Conservation (phyloP, 1,140 invertebrate species). For the Bombus polaris region DNA sequence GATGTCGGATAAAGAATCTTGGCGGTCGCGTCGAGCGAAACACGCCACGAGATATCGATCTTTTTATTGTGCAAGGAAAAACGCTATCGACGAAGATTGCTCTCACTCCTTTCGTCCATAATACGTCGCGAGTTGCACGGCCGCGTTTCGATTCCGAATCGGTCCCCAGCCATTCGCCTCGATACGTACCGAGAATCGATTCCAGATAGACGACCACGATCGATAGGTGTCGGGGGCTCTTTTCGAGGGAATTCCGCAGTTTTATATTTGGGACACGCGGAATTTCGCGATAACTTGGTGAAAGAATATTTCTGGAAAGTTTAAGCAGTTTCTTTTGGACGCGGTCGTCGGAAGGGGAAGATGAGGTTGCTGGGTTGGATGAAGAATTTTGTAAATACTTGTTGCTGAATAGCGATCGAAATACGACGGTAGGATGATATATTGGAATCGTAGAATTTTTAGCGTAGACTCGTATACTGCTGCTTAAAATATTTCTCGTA, state of each 20-base stretch:
- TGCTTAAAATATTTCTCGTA: not conserved
- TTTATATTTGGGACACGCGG: not conserved
- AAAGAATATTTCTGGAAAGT: not conserved
- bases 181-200: conserved; percentile 28
- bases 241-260: not conserved
- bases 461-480: not conserved
- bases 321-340: not conserved
- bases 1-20: conserved; percentile 68
- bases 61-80: conserved; percentile 37
- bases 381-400: too few relatives aligned
- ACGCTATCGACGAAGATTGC: conserved; percentile 42
- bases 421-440: not conserved
- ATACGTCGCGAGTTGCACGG: conserved; percentile 35
- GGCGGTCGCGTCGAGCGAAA: conserved; percentile 56
- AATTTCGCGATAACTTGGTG: not conserved
- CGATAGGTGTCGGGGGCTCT: conserved; percentile 7
- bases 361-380: fast-evolving
- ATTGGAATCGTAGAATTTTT: not conserved
- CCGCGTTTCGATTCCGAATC: conserved; percentile 32
- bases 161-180: not conserved
- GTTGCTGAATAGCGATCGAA: too few relatives aligned
- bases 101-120: conserved; percentile 45
- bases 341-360: too few relatives aligned
- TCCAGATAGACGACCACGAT: conserved; percentile 23
- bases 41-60: conserved; percentile 46